Evolutionary conservation across 2,113 vertebrate genomes (phyloP).

Genomic region (Coturnix japonica): DNA sequence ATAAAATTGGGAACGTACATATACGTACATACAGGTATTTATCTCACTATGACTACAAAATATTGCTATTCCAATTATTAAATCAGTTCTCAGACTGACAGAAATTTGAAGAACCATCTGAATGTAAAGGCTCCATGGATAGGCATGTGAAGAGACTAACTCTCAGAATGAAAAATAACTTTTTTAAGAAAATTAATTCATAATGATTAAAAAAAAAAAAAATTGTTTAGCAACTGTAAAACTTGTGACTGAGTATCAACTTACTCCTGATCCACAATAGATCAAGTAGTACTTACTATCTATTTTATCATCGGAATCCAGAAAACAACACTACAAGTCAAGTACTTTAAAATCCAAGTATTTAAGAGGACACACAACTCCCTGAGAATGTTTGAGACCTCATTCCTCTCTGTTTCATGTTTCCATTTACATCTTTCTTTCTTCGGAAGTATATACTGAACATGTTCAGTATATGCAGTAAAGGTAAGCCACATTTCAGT

Average conservation of each 20-base stretch:
- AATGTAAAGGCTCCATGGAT: not conserved
- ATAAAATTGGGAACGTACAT: not conserved
- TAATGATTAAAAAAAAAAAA: not conserved
- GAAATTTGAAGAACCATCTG: not conserved
- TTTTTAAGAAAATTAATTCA: not conserved
- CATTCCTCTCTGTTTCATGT: not conserved
- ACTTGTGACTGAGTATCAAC: not conserved
- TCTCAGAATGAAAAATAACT: not conserved
- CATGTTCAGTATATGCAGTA: not conserved
- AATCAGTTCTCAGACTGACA: not conserved
- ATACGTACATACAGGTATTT: not conserved
- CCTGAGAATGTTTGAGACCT: not conserved
- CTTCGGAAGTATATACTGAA: not conserved
- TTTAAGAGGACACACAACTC: not conserved
- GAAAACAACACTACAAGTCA: not conserved
- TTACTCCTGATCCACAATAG: not conserved
- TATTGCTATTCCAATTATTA: not conserved
- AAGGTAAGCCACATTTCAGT: not conserved
- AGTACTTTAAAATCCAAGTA: not conserved
- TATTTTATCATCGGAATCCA: not conserved
- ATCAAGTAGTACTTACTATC: not conserved
- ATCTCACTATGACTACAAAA: not conserved
- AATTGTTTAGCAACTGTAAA: not conserved
- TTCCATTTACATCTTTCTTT: not conserved
- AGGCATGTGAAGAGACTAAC: not conserved